phyloP scores from a whole-genome alignment of 2,113 vertebrate genomes.

The Sula dactylatra region DNA sequence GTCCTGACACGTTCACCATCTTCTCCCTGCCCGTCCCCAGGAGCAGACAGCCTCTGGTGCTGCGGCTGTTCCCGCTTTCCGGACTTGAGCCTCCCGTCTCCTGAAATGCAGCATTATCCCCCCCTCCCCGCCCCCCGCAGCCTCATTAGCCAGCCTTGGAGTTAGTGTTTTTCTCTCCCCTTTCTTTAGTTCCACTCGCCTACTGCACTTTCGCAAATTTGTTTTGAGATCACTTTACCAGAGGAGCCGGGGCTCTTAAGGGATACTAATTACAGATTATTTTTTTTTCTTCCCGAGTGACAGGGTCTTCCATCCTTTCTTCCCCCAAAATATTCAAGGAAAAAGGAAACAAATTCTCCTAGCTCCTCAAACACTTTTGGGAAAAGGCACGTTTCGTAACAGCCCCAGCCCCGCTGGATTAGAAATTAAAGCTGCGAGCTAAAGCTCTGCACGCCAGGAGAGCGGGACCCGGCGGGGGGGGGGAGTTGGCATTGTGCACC shows the following conservation, averaged over 20 bases:
- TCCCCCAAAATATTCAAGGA: not conserved
- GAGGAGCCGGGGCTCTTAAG: constrained; percentile 42
- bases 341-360: not conserved
- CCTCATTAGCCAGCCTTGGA: constrained; percentile 55
- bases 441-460: not conserved
- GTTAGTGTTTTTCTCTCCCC: constrained; percentile 49
- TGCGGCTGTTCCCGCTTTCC: constrained; percentile 36
- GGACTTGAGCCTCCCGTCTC: constrained; percentile 18
- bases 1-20: not conserved
- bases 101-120: not conserved
- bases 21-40: not conserved
- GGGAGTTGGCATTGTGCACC: not conserved
- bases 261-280: constrained; percentile 23
- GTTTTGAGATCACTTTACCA: constrained; percentile 77
- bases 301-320: not conserved
- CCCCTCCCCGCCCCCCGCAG: not conserved
- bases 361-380: not conserved
- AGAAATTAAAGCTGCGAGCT: not conserved
- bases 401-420: not conserved
- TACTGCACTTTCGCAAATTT: constrained; percentile 60
- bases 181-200: constrained; percentile 60
- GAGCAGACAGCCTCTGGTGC: not conserved
- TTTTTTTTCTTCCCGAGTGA: not conserved
- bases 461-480: not conserved
- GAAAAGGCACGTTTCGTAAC: not conserved